These are phyloP conservation scores for Chaunax sp. DNA, from an alignment of 2,797 vertebrate species.

Conservation along the genomic window DNA sequence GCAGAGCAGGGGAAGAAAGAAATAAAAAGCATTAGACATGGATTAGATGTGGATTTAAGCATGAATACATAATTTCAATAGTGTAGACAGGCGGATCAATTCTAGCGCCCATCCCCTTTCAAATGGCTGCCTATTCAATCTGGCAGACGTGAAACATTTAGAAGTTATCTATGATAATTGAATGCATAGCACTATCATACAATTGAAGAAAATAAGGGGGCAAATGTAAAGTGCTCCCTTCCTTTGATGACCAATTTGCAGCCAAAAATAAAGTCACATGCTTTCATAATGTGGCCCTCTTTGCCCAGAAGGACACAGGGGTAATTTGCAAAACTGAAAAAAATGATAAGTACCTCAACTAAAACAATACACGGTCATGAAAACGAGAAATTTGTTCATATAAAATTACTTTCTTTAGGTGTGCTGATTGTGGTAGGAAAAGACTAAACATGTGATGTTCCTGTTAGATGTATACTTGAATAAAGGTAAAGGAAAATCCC, in stretches of 20 bases:
- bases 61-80: conserved; percentile 56
- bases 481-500: conserved; percentile 14
- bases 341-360: conserved; percentile 20
- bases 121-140: conserved; percentile 64
- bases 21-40: conserved; percentile 74
- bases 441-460: conserved; percentile 31
- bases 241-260: conserved; percentile 64
- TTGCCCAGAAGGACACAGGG: conserved; percentile 41
- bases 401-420: conserved; percentile 23
- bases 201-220: conserved; percentile 45
- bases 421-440: conserved; percentile 18
- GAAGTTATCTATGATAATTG: conserved; percentile 45
- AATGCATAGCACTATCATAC: conserved; percentile 27
- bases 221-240: conserved; percentile 57
- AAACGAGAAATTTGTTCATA: conserved; percentile 24
- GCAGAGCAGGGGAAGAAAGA: conserved; percentile 66
- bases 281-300: conserved; percentile 31
- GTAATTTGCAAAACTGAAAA: conserved; percentile 25
- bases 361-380: conserved; percentile 20
- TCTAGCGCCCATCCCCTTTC: conserved; percentile 68
- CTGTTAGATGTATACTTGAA: conserved; percentile 17
- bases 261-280: conserved; percentile 47
- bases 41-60: conserved; percentile 48
- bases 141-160: conserved; percentile 50
- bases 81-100: conserved; percentile 72